Evolutionary conservation across 2,113 vertebrate species (phyloP), one percentile per base, ranked within the genome.

Genomic region (Otus sunia): DNA sequence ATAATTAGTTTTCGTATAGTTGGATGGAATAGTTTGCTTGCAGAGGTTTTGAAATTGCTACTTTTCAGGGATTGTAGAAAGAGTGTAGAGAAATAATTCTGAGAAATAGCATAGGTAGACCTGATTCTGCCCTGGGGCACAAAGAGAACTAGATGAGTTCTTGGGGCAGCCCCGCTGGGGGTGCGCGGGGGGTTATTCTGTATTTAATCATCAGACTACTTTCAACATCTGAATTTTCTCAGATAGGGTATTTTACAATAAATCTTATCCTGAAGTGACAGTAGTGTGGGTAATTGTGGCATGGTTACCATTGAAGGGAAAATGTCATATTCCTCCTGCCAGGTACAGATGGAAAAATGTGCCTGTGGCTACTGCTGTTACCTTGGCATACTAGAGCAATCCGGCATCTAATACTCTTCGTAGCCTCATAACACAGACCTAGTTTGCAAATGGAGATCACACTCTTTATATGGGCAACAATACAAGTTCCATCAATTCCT

Each of bases 351-450:
- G 96, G 89, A 80, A 91, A 88, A 95, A 87, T 90, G 55, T 90
- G 92, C 94, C 96, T 88, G 82, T 95, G 91, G 94, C 89, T 97
- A 91, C 86, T 94, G 87, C 92, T 92, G 84, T 89, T 97, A 91
- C 66, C 66, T 97, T 97, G 95, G 80, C 94, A 82, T 52, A 66
- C 58, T 55, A 12, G 15, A 90, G 58, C 74, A 90, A 22, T 82
- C 18, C 8, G 3, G 53, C n/a, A 91, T 88, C 76, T 92, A 58
- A 66, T 79, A 67, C 12, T 93, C 62, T 73, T 89, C 80, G 86
- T 94, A 82, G 50, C 36, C 50, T 88, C 22, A 20, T 78, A 74
- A 39, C 29, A 60, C 53, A 94, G 72, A 71, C 64, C 8, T 36
- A 72, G 41, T 79, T 91, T 85, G 39, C 58, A 92, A 95, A 90